These are phyloP conservation scores for Drosophila funebris DNA, from an alignment of 1,140 invertebrate genomes.

Conservation along the genomic window DNA sequence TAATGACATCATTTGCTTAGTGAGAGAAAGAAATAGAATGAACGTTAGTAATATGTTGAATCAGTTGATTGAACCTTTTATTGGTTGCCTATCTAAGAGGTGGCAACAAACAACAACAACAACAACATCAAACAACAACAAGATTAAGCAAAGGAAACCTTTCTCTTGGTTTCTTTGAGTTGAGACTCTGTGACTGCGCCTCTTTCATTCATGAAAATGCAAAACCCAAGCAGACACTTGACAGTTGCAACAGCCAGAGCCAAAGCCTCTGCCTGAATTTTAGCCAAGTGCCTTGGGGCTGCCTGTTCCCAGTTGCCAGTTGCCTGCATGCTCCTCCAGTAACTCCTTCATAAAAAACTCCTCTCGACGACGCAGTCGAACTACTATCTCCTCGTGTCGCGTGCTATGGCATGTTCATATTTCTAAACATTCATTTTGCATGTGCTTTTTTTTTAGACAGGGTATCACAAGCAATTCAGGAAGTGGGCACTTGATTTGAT, in stretches of 20 bases:
- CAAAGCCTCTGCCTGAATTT: conserved; percentile 24
- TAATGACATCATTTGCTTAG: conserved; percentile 72
- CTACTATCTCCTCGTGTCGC: conserved; percentile 73
- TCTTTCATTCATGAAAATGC: conserved; percentile 76
- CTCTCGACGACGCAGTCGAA: conserved; percentile 39
- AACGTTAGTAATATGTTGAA: conserved; percentile 31
- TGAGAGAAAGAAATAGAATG: neutral
- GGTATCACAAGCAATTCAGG: neutral
- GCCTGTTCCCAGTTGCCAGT: conserved; percentile 48
- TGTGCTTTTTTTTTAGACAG: conserved; percentile 16
- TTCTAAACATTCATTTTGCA: conserved; percentile 45
- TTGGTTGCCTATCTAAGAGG: conserved; percentile 45
- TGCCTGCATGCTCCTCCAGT: neutral
- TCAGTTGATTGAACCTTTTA: conserved; percentile 72
- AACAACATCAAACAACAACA: conserved; percentile 7
- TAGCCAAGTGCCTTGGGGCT: conserved; percentile 69
- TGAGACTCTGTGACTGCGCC: conserved; percentile 12
- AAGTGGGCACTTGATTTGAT: neutral
- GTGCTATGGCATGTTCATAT: conserved; percentile 69
- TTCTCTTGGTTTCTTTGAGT: conserved; percentile 46
- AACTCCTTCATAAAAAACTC: conserved; percentile 11
- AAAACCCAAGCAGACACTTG: conserved; percentile 70
- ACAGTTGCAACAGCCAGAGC: conserved; percentile 55
- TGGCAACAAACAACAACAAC: conserved; percentile 31
- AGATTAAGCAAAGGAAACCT: conserved; percentile 43